These are phyloP conservation scores for Falco berigora DNA, from an alignment of 2,797 vertebrate species.

Conservation along the genomic window DNA sequence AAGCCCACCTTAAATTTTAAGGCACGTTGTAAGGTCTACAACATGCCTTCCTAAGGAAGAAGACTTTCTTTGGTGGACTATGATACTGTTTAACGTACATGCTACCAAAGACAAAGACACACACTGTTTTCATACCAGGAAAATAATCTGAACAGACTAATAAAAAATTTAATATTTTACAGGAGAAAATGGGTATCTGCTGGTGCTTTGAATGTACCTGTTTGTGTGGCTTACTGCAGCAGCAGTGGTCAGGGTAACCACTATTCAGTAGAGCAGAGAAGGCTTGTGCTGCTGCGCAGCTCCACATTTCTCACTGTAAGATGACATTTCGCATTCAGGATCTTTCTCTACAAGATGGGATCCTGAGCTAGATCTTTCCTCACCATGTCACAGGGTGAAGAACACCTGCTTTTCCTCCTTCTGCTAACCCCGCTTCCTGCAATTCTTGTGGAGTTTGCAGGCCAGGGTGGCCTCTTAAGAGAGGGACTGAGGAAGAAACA, in stretches of 20 bases:
- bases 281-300: background rate
- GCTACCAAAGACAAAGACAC: background rate
- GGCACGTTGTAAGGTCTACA: background rate
- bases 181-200: background rate
- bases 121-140: background rate
- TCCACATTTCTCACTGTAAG: background rate
- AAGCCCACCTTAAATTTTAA: background rate
- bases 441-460: background rate
- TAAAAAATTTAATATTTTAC: background rate
- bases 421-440: background rate
- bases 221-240: background rate
- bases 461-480: background rate
- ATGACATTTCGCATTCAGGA: background rate
- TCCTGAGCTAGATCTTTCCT: background rate
- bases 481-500: background rate
- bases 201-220: background rate
- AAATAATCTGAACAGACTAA: background rate
- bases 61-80: background rate
- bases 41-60: background rate
- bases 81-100: background rate
- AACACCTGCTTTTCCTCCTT: background rate
- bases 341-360: background rate
- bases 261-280: background rate
- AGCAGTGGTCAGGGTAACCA: background rate
- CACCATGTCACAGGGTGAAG: background rate